Base-by-base conservation (phyloP, 1,140 invertebrate species). In the Tetramorium parvispinum region DNA sequence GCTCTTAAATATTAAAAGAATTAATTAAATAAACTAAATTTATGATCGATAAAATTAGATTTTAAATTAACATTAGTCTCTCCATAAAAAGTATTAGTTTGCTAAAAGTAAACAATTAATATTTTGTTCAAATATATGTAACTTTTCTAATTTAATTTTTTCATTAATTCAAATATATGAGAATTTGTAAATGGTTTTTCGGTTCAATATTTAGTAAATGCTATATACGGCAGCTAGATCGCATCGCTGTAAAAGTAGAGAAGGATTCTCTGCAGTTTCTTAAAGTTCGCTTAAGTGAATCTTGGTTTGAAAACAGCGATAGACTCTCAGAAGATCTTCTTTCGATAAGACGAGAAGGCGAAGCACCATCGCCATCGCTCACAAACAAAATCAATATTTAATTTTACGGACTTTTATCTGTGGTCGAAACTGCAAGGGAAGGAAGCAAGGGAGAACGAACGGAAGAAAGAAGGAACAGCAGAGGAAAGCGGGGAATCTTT, bases 311-410 rank as follows among this genome's bases (percentile, higher is more conserved):
- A 68, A 86, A 82, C 89, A 65, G 65, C 87, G 89, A 90, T 82
- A 90, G 77, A 91, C 86, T 83, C 59, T 63, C 68, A 27, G 61
- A 57, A 63, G 85, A 37, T 46, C 40, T 57, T 40, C 16, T 46
- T 51, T 32, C 71, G 27, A 11, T 16, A 27, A 43, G 49, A 49
- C 37, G 65, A 16, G 24, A 37, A 40, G 2, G 43, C 18, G 40
- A 57, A 53, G 18, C 66, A 37, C 51, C 53, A 46, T 21, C 43
- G 46, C 65, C 73, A 21, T 66, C 59, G 59, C 57, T 75, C 73
- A 57, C 87, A 73, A 90, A 86, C 87, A 76, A 75, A 83, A 89
- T 91, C 90, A 87, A 91, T 91, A 91, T 91, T 91, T 91, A 91
- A 91, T 91, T 90, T 86, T 77, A 59, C 82, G 53, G 65, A 87